Evolutionary conservation across 2,797 vertebrate genomes (phyloP).

Genomic region (Anas flavirostris): DNA sequence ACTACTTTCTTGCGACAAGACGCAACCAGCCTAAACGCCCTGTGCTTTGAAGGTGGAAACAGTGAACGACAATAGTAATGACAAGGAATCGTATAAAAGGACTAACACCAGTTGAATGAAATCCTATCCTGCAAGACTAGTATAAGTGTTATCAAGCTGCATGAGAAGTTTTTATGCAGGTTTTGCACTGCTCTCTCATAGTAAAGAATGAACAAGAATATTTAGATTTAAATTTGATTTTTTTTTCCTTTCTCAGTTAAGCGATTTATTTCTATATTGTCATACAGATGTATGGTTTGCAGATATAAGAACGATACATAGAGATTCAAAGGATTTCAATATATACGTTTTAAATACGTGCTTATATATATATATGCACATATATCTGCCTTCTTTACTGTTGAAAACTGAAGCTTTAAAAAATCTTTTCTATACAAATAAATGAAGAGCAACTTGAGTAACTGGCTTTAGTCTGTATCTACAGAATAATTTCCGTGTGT

Average conservation of each 20-base stretch:
- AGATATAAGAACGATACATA: neutral
- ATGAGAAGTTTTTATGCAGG: neutral
- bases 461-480: slow-evolving; percentile 66
- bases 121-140: neutral
- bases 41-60: slow-evolving; percentile 46
- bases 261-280: neutral
- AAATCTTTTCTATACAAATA: slow-evolving; percentile 65
- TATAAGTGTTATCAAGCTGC: neutral
- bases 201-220: neutral
- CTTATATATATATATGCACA: neutral
- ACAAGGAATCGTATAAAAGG: slow-evolving; percentile 36
- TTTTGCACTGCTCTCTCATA: neutral
- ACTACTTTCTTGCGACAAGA: slow-evolving; percentile 60
- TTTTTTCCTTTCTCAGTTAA: neutral
- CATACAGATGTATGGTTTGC: neutral
- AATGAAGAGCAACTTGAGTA: slow-evolving; percentile 73
- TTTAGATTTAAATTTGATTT: neutral
- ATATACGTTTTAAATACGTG: neutral
- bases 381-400: slow-evolving; percentile 43
- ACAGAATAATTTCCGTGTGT: slow-evolving; percentile 66
- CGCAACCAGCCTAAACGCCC: slow-evolving; percentile 56
- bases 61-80: slow-evolving; percentile 27
- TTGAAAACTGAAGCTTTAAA: slow-evolving; percentile 67
- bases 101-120: slow-evolving; percentile 36
- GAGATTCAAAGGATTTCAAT: neutral